Evolutionary conservation across 1,140 invertebrate genomes (phyloP), one percentile per base, ranked within the genome.

Genomic region (Physella acuta): DNA sequence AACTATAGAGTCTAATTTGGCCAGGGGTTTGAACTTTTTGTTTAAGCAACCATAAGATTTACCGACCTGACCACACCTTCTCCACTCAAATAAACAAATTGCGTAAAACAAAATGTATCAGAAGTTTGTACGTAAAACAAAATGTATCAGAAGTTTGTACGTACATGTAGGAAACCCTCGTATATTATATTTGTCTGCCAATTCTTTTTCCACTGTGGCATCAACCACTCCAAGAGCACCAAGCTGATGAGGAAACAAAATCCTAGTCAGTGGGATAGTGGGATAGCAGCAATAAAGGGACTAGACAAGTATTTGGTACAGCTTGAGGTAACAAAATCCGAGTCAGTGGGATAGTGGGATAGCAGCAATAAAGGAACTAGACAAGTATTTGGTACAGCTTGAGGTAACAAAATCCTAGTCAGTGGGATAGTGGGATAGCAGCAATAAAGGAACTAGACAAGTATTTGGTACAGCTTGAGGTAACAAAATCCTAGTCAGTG

Each of bases 181-280:
- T 0, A 95, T 89, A 49, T 88, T 88, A 83, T 88, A 94, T 70
- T 87, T 85, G 0, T 88, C 85, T 0, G 88, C 90, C 17, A 94
- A 75, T 0, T 86, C 78, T 11, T 84, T 81, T 72, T 94, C 90
- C 79, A 90, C 89, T 0, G 92, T 94, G 0, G 92, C 92, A 87
- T 95, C 93, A 1, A 95, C 88, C 4, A 92, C 93, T 0, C 90
- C 92, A 34, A 94, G 82, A 66, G 90, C 85, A 17, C 92, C 92
- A 49, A 73, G 56, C 71, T 72, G 63, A 16, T 20, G 31, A n/a
- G n/a, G n/a, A 36, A 17, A 44, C 58, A 68, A 51, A 66, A 58
- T 49, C 56, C 11, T 33, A 63, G 14, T 26, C n/a, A n/a, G n/a
- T n/a, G n/a, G n/a, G n/a, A n/a, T n/a, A n/a, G n/a, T n/a, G n/a